phyloP scores from a whole-genome alignment of 2,797 vertebrate species.

The Chelmon rostratus region DNA sequence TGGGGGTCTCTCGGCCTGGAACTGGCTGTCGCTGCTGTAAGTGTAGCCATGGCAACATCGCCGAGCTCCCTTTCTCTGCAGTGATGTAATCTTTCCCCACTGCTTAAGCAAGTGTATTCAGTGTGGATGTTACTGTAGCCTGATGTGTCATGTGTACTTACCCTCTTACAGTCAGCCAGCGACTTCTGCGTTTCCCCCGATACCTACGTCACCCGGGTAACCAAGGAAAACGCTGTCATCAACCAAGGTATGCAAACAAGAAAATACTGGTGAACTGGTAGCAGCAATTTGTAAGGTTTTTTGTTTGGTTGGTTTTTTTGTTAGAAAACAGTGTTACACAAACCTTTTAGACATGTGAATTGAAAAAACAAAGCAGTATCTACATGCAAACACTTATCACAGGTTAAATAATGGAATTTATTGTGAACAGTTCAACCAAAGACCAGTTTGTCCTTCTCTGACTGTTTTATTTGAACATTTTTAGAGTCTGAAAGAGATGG shows the following conservation, averaged over 20 bases:
- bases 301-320: background rate
- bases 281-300: background rate
- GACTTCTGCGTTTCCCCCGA: slow-evolving; percentile 96
- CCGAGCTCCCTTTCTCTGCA: slow-evolving; percentile 62
- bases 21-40: slow-evolving; percentile 93
- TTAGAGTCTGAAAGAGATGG: background rate
- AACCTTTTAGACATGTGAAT: background rate
- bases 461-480: slow-evolving; percentile 1
- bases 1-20: slow-evolving; percentile 94
- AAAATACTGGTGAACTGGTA: background rate
- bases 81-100: slow-evolving; percentile 74
- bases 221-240: slow-evolving; percentile 88
- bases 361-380: background rate
- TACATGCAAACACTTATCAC: background rate
- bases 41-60: slow-evolving; percentile 82
- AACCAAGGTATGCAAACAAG: slow-evolving; percentile 79
- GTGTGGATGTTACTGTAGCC: slow-evolving; percentile 39
- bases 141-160: slow-evolving; percentile 56
- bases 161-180: slow-evolving; percentile 89
- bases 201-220: slow-evolving; percentile 90
- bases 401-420: background rate
- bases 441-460: background rate
- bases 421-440: background rate
- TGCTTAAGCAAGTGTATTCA: slow-evolving; percentile 35
- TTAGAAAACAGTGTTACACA: background rate